Conservation (phyloP, 1,140 invertebrate genomes). For the Aradophagus sp. region DNA sequence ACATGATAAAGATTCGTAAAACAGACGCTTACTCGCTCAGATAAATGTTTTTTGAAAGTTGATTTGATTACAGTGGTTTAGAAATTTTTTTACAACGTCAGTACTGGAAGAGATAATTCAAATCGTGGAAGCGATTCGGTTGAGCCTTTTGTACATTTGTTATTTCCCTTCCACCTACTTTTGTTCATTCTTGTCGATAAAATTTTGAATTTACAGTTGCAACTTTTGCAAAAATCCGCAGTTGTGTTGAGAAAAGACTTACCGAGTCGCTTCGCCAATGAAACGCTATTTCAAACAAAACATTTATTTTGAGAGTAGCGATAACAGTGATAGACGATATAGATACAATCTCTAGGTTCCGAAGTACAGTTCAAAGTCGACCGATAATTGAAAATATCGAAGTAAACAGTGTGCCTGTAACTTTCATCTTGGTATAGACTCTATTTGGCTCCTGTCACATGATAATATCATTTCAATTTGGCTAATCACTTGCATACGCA, state of each 20-base stretch:
- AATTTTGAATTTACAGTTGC: too few relatives aligned
- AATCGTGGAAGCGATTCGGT: too few relatives aligned
- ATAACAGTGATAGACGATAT: conserved; percentile 58
- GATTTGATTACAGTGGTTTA: conserved; percentile 12
- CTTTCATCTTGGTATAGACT: conserved; percentile 48
- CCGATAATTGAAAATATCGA: conserved; percentile 46
- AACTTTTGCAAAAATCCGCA: neutral
- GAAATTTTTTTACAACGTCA: conserved; percentile 7
- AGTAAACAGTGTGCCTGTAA: conserved; percentile 37
- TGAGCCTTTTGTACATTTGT: too few relatives aligned
- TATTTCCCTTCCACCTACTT: too few relatives aligned
- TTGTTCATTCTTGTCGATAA: too few relatives aligned
- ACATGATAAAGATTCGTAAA: conserved; percentile 55
- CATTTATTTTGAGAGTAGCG: conserved; percentile 56
- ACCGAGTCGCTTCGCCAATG: conserved; percentile 13
- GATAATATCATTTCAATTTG: conserved; percentile 47
- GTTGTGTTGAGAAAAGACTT: neutral
- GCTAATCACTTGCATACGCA: conserved; percentile 31
- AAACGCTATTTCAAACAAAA: conserved; percentile 51
- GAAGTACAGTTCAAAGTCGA: conserved; percentile 32
- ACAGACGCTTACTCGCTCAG: conserved; percentile 46
- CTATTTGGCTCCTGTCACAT: conserved; percentile 42
- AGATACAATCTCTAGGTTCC: conserved; percentile 47
- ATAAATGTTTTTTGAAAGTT: conserved; percentile 54
- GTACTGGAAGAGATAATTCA: neutral